Evolutionary conservation across 1,140 invertebrate genomes (phyloP).

Genomic region (Aphelenchoides fujianensis): DNA sequence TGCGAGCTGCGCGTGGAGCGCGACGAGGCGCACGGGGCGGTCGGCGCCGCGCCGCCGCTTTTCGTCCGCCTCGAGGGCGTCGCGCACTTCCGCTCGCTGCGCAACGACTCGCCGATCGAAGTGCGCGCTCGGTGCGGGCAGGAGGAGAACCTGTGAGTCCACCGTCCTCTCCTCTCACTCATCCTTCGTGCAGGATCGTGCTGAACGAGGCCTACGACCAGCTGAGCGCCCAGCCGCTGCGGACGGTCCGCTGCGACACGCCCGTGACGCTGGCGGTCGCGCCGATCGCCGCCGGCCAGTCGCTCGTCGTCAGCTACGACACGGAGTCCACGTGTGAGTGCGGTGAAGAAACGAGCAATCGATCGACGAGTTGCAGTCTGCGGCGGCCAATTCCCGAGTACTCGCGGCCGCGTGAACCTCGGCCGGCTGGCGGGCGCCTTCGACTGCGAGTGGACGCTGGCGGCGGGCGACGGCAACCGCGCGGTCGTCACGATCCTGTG

Average conservation of each 20-base stretch:
- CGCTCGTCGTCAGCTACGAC: slow-evolving; percentile 27
- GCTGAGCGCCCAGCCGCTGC: neutral
- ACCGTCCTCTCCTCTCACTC: too few species aligned
- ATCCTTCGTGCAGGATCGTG: neutral
- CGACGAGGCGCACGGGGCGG: neutral
- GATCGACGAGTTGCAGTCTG: slow-evolving; percentile 33
- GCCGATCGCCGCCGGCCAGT: neutral
- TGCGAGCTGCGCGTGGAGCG: slow-evolving; percentile 13
- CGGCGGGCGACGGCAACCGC: slow-evolving; percentile 23
- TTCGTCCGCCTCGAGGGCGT: neutral
- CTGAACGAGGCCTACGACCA: neutral
- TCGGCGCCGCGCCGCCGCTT: slow-evolving; percentile 8
- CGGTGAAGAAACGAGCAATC: neutral
- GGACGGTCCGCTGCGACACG: slow-evolving; percentile 7
- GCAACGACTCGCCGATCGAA: neutral
- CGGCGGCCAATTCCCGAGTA: slow-evolving; percentile 23
- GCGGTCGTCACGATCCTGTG: slow-evolving; percentile 25
- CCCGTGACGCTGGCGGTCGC: neutral
- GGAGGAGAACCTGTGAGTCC: neutral
- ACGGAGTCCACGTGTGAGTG: slow-evolving; percentile 34
- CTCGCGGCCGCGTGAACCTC: slow-evolving; percentile 18
- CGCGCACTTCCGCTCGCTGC: neutral
- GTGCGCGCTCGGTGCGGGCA: neutral
- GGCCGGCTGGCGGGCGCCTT: slow-evolving; percentile 13
- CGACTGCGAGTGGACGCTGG: slow-evolving; percentile 40